Evolutionary conservation across 2,113 vertebrate genomes (phyloP).

Genomic region (Pholis gunnellus): DNA sequence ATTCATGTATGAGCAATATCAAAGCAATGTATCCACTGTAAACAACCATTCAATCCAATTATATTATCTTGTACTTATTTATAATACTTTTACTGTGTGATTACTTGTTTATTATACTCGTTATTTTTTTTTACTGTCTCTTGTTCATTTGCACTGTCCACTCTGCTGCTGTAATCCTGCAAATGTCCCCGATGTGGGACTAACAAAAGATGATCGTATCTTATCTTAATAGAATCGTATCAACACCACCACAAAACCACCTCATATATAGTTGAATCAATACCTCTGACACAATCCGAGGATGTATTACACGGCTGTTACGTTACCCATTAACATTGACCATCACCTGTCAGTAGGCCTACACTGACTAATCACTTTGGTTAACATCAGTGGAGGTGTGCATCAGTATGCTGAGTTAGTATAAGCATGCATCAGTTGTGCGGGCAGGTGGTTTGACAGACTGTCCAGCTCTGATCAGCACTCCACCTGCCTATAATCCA

Average conservation of each 20-base stretch:
- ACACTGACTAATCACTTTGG: background rate
- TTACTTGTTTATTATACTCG: too few species aligned
- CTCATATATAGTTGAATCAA: background rate
- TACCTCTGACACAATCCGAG: background rate
- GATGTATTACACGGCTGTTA: background rate
- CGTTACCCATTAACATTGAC: background rate
- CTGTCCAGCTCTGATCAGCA: slow-evolving; percentile 11
- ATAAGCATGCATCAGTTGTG: background rate
- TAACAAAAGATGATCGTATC: background rate
- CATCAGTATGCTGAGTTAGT: background rate
- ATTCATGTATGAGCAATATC: background rate
- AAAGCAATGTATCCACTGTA: background rate
- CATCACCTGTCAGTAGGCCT: background rate
- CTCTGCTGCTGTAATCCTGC: too few species aligned
- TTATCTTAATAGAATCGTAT: background rate
- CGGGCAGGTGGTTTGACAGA: slow-evolving; percentile 54
- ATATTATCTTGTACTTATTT: too few species aligned
- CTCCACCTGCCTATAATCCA: slow-evolving; percentile 52
- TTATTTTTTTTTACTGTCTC: too few species aligned
- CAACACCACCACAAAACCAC: background rate
- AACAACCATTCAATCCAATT: too few species aligned
- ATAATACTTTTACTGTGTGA: too few species aligned
- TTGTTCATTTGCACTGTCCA: too few species aligned
- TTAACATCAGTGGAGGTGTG: background rate
- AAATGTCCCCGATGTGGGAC: background rate